Percentiles rank a stretch among this genome's conserved stretches.
Conservation (phyloP, 2,113 vertebrate species). For the Pogona vitticeps region DNA sequence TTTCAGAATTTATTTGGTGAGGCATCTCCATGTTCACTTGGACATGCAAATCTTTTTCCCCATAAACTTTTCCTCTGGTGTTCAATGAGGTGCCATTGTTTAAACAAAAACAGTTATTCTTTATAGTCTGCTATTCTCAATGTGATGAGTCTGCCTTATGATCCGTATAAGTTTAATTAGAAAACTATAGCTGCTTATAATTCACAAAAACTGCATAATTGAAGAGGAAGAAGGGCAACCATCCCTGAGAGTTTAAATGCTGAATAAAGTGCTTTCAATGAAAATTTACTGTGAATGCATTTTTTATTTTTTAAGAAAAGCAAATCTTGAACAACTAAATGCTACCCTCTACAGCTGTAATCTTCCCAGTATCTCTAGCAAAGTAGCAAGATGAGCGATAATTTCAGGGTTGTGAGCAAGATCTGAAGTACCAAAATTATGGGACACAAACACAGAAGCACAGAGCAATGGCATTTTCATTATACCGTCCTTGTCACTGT, state of each 20-base stretch:
- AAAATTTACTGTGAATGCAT: conserved; percentile 55
- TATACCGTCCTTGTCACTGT: neutral
- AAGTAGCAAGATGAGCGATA: conserved; percentile 5
- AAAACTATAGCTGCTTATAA: conserved; percentile 65
- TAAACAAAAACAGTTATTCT: conserved; percentile 64
- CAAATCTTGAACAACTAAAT: conserved; percentile 22
- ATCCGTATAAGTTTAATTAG: conserved; percentile 68
- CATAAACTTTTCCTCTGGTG: conserved; percentile 34
- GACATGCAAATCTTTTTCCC: conserved; percentile 10
- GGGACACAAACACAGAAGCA: neutral
- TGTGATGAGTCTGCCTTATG: conserved; percentile 57
- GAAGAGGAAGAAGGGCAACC: conserved; percentile 57
- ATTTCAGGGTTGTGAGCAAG: conserved; percentile 5
- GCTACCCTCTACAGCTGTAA: conserved; percentile 17
- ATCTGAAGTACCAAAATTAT: conserved; percentile 5
- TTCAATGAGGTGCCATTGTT: conserved; percentile 52
- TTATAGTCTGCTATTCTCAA: conserved; percentile 60
- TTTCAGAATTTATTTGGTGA: conserved; percentile 1
- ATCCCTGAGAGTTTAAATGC: conserved; percentile 47
- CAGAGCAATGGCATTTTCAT: neutral
- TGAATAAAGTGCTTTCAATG: conserved; percentile 53
- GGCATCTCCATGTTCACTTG: conserved; percentile 8
- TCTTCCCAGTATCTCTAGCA: neutral
- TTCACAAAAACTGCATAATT: conserved; percentile 56
- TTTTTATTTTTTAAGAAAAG: conserved; percentile 51